Conservation (phyloP, 2,113 vertebrate genomes). For the Calypte anna region DNA sequence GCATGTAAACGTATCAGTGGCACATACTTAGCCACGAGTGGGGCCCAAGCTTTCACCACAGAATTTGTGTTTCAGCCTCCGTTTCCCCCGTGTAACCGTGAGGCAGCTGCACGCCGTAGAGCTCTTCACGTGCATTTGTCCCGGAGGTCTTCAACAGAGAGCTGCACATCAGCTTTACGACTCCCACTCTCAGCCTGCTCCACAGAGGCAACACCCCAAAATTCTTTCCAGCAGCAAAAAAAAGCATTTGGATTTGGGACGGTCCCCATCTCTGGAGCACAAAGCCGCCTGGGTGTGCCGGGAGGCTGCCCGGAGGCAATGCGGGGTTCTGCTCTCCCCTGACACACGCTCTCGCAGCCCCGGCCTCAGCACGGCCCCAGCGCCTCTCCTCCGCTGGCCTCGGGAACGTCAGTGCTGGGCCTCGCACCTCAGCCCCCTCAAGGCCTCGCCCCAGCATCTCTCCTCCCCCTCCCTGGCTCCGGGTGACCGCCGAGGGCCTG, state of each 20-base stretch:
- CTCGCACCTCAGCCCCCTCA: neutral
- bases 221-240: too few relatives aligned
- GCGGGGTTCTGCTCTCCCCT: rapidly evolving
- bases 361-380: rapidly evolving
- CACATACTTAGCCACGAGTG: neutral
- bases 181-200: rapidly evolving
- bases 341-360: neutral
- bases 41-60: neutral
- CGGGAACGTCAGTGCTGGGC: neutral
- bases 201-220: rapidly evolving
- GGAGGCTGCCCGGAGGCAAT: rapidly evolving
- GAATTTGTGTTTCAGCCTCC: neutral
- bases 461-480: too few relatives aligned
- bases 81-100: neutral
- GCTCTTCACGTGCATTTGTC: rapidly evolving
- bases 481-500: too few relatives aligned
- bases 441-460: neutral
- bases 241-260: rapidly evolving
- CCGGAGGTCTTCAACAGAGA: rapidly evolving
- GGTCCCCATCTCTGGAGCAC: rapidly evolving
- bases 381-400: neutral
- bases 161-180: rapidly evolving
- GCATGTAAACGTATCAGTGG: neutral
- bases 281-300: rapidly evolving
- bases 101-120: rapidly evolving